Base-by-base conservation (phyloP, 2,797 vertebrate species). In the Sparidentex hasta region DNA sequence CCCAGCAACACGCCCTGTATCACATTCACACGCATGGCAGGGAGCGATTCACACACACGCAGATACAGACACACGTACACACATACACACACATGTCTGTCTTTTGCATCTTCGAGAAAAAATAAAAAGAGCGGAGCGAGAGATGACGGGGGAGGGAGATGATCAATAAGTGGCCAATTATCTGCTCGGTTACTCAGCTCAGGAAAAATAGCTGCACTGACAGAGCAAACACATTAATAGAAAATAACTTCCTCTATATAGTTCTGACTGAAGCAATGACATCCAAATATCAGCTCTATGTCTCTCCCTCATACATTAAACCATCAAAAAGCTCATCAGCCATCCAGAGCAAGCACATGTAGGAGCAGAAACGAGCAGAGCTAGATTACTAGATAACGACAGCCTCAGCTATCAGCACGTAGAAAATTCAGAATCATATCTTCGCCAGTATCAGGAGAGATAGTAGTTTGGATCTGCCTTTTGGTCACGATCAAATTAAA, bases 81-180 rank as follows among this genome's bases (percentile, higher is more conserved):
- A 46, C 27, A 21, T 25, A 68, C 23, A 63, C 59, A 38, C 54
- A 27, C 38, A 50, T 1, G 14, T 33, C 25, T 2, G 63, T 71
- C 62, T 76, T 64, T 88, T 29, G 27, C 54, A 52, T 80, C 61
- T 41, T 71, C 33, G 23, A 74, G 29, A 25, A 50, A 59, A 54
- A 57, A 76, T 74, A 77, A 71, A 78, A 71, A 58, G 33, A 51
- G 46, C 27, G 48, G 4, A 83, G 72, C 52, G 62, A 74, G 52
- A 84, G 68, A 74, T 14, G 69, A 63, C 55, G 69, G 81, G 80
- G 80, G 48, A 86, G 66, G 77, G 23, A 85, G 5, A 63, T 76
- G 50, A 91, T 91, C 86, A 84, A 90, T 91, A 83, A 61, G 23
- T 21, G 38, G 21, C 54, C 71, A 69, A 80, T 86, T 66, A 84